Evolutionary conservation across 1,140 invertebrate genomes (phyloP).

Genomic region (Musca domestica): DNA sequence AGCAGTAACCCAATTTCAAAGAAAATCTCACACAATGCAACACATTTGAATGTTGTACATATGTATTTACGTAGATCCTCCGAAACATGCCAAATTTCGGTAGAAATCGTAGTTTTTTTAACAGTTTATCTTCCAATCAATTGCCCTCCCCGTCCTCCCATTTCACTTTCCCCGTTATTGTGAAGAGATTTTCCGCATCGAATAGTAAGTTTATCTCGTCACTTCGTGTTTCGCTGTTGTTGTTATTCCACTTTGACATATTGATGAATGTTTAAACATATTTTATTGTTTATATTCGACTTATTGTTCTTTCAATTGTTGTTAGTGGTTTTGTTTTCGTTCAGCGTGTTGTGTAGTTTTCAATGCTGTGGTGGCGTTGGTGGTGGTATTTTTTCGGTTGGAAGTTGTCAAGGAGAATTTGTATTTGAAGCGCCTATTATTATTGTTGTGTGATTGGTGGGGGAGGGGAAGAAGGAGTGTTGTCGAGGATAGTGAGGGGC

Average conservation of each 20-base stretch:
- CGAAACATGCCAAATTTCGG: too few species aligned
- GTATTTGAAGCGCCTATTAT: not conserved
- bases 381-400: not conserved
- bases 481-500: not conserved
- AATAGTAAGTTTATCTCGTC: not conserved
- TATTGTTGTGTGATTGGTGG: not conserved
- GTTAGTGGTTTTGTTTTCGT: too few species aligned
- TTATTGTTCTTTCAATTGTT: not conserved
- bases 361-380: not conserved
- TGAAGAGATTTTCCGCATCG: too few species aligned
- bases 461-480: not conserved
- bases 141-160: too few species aligned
- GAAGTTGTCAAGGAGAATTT: not conserved
- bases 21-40: too few species aligned
- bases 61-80: too few species aligned
- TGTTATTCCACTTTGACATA: slow-evolving; percentile 1
- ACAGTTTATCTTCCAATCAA: too few species aligned
- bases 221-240: not conserved
- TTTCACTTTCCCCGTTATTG: too few species aligned
- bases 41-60: too few species aligned
- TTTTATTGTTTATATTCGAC: slow-evolving; percentile 10
- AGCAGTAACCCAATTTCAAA: too few species aligned
- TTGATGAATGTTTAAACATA: slow-evolving; percentile 19
- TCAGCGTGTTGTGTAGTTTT: not conserved
- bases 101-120: too few species aligned